Evolutionary conservation across 2,888 invertebrate species (phyloP), one percentile per base, ranked within the genome.

Genomic region (Melitaea athalia): DNA sequence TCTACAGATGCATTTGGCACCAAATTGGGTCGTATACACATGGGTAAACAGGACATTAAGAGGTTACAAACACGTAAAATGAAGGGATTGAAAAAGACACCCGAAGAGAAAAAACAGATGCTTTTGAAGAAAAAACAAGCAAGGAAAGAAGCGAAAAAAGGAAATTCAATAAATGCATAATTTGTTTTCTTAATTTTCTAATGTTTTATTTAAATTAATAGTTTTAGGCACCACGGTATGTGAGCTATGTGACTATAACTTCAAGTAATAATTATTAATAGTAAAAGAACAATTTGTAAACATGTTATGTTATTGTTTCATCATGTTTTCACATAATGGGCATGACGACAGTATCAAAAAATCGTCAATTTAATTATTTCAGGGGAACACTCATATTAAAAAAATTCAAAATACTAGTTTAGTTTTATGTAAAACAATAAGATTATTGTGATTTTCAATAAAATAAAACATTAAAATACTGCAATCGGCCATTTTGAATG

Each of bases 21-120:
- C 10, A 97, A 96, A 78, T 94, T 97, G 80, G 99, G 98, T 53
- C 95, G 98, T 63, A 95, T 99, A 68, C 99, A 99, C 88, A 95
- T 99, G 93, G 97, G 97, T 75, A 95, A 95, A 78, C 99, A 99
- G 82, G 95, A 98, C 78, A 94, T 99, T 45, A 93, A 94, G 64
- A 95, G 95, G 75, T 89, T 99, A 72, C 98, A 99, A 85, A 98
- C 98, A 4, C 94, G 98, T 71, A 98, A 98, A 86, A 96, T 98
- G 95, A 98, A 98, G 87, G 98, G 97, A 50, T 89, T 98, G 63
- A 96, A 95, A 79, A 97, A 97, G 85, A 94, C 95, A 0, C 86
- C 94, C 0, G 94, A 94, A 69, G 96, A 97, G 79, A 95, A 92
- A 77, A 96, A 95, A 76, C 86, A 93, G 17, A 93, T 94, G 77